Evolutionary conservation across 2,113 vertebrate genomes (phyloP).

Genomic region (Echinops telfairi): DNA sequence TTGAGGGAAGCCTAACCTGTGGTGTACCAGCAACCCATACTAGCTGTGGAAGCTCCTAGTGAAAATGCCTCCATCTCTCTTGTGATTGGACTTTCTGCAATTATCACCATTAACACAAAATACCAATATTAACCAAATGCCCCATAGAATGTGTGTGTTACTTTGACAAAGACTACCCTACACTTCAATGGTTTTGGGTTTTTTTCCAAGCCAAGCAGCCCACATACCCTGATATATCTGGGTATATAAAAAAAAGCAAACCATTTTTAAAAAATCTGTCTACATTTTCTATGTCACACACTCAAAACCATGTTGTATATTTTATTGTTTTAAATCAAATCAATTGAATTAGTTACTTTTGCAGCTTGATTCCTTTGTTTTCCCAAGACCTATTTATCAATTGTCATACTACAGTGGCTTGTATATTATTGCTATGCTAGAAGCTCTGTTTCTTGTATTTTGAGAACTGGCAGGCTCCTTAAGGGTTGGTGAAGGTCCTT

Average conservation of each 20-base stretch:
- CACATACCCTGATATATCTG: neutral
- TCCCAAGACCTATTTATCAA: neutral
- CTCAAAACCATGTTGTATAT: neutral
- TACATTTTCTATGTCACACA: neutral
- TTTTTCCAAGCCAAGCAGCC: neutral
- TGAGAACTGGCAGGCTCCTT: neutral
- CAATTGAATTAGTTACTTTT: constrained; percentile 5
- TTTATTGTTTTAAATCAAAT: neutral
- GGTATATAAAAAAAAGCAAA: constrained; percentile 9
- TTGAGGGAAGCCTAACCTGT: constrained; percentile 17
- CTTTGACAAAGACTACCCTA: constrained; percentile 42
- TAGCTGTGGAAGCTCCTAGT: constrained; percentile 16
- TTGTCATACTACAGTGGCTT: neutral
- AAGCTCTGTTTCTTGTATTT: neutral
- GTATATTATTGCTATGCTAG: neutral
- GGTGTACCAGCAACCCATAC: constrained; percentile 1
- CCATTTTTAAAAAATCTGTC: neutral
- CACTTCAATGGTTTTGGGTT: constrained; percentile 25
- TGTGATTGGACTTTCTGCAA: constrained; percentile 36
- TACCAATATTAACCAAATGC: constrained; percentile 29
- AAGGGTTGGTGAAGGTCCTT: too few relatives aligned
- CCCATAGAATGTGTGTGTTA: neutral
- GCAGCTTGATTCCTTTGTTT: neutral
- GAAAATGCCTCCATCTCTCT: constrained; percentile 18
- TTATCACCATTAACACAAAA: constrained; percentile 50